phyloP scores from a whole-genome alignment of 2,113 vertebrate species.

The Sprattus sprattus region DNA sequence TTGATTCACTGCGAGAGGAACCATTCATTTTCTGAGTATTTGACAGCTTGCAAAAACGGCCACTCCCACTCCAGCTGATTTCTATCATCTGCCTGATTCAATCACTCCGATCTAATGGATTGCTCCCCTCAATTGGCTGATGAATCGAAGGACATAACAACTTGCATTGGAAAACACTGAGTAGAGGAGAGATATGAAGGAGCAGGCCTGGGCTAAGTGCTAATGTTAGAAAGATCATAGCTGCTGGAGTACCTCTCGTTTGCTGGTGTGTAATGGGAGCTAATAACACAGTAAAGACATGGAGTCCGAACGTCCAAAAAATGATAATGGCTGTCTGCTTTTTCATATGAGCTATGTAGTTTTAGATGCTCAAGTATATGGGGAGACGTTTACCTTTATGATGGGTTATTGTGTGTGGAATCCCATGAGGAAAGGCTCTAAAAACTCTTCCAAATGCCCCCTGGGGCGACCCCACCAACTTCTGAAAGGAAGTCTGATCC shows the following conservation, averaged over 20 bases:
- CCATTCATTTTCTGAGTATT: not conserved
- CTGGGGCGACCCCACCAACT: too few species aligned
- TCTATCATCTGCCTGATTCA: not conserved
- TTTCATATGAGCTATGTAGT: not conserved
- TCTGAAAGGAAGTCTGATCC: too few species aligned
- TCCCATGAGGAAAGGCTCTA: too few species aligned
- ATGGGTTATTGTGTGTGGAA: too few species aligned
- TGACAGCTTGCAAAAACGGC: not conserved
- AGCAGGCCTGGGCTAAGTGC: not conserved
- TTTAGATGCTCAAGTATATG: too few species aligned
- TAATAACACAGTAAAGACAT: not conserved
- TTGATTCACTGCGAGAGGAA: not conserved
- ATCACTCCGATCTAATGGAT: not conserved
- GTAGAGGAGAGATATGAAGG: not conserved
- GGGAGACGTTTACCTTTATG: too few species aligned
- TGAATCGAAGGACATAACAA: not conserved
- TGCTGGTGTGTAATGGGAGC: not conserved
- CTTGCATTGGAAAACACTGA: not conserved
- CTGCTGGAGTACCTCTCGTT: not conserved
- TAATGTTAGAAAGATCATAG: not conserved
- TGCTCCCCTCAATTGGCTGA: not conserved
- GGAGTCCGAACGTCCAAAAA: too few species aligned
- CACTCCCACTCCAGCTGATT: slow-evolving; percentile 1
- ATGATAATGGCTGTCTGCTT: not conserved
- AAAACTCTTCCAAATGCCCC: too few species aligned